A percentile compares a stretch with the other conserved stretches of the same genome.
Evolutionary conservation across 2,113 vertebrate genomes (phyloP).

Genomic region (Heterocephalus glaber): DNA sequence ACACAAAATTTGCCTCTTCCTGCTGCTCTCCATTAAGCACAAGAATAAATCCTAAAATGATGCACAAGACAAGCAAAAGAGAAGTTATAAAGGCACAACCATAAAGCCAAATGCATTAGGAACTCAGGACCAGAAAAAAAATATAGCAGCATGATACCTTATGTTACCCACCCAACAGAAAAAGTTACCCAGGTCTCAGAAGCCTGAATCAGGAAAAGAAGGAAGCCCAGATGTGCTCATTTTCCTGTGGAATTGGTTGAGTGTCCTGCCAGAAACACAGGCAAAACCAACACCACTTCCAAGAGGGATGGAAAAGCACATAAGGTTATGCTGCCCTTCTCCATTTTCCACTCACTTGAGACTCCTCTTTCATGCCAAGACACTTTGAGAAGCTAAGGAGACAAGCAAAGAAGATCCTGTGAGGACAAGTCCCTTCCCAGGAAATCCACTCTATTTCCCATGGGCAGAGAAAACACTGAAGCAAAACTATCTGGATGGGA

Average conservation of each 20-base stretch:
- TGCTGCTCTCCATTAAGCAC: neutral
- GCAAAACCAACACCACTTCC: neutral
- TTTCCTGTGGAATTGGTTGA: neutral
- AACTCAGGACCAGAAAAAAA: neutral
- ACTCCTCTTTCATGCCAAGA: neutral
- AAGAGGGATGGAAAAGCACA: neutral
- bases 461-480: neutral
- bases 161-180: neutral
- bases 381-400: neutral
- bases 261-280: neutral
- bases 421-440: neutral
- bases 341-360: neutral
- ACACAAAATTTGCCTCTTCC: neutral
- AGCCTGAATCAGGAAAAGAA: neutral
- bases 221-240: neutral
- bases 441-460: neutral
- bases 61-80: neutral
- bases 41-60: neutral
- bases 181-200: neutral
- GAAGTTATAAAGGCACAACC: neutral
- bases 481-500: neutral
- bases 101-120: neutral
- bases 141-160: neutral
- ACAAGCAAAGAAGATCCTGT: too few relatives aligned
- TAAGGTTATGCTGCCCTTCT: neutral